These are phyloP conservation scores for Cepaea hortensis DNA, from an alignment of 2,888 invertebrate species.

Conservation along the genomic window DNA sequence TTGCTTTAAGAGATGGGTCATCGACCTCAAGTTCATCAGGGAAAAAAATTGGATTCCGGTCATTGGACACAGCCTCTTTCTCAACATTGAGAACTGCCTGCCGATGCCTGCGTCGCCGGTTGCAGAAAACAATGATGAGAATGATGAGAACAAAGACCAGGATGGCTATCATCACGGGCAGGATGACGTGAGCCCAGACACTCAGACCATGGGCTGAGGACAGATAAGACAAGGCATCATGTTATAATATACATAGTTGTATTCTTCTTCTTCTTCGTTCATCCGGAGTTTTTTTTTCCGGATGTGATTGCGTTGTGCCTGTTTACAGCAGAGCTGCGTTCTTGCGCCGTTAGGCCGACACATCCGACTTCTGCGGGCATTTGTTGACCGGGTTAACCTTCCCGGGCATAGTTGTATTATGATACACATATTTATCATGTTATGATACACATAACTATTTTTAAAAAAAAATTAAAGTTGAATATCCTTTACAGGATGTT, in stretches of 20 bases:
- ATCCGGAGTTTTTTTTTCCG: too few species aligned
- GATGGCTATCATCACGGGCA: constrained; percentile 55
- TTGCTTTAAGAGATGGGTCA: constrained; percentile 34
- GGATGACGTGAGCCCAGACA: constrained; percentile 56
- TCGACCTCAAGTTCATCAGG: constrained; percentile 61
- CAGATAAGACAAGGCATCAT: background rate
- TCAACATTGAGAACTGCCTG: constrained; percentile 55
- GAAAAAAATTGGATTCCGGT: constrained; percentile 66
- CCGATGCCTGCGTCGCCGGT: constrained; percentile 50
- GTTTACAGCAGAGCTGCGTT: too few species aligned
- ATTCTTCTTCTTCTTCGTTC: too few species aligned
- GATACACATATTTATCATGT: too few species aligned
- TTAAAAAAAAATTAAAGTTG: too few species aligned
- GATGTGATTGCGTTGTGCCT: too few species aligned
- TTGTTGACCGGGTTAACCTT: too few species aligned
- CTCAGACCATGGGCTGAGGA: constrained; percentile 47
- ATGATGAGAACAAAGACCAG: constrained; percentile 55
- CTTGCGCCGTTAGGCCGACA: too few species aligned
- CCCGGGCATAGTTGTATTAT: too few species aligned
- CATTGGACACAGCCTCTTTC: constrained; percentile 63
- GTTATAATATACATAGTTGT: background rate
- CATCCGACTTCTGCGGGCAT: too few species aligned
- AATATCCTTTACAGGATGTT: too few species aligned
- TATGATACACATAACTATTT: too few species aligned
- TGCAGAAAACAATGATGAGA: constrained; percentile 55